phyloP scores from a whole-genome alignment of 2,797 vertebrate genomes.

The Stomatorhinus walkeri region DNA sequence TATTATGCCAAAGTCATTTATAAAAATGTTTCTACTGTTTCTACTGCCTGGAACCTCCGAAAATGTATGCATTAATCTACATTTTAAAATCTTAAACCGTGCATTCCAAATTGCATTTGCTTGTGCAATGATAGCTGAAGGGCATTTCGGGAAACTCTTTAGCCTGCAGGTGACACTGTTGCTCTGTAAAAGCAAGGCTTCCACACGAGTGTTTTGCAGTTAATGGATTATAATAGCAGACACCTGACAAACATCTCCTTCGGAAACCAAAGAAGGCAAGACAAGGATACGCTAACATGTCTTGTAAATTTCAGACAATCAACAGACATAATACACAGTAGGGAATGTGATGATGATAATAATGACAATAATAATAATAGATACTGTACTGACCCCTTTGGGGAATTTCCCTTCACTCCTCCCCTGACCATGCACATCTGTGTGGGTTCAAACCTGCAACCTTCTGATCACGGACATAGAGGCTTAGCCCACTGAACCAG shows the following conservation, averaged over 20 bases:
- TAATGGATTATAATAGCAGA: constrained; percentile 24
- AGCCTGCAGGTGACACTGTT: constrained; percentile 55
- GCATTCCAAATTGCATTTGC: not conserved
- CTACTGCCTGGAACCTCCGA: not conserved
- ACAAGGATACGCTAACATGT: not conserved
- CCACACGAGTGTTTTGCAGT: not conserved
- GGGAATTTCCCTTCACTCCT: not conserved
- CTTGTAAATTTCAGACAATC: not conserved
- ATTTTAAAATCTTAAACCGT: not conserved
- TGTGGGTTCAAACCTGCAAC: not conserved
- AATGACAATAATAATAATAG: not conserved
- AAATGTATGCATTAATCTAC: not conserved
- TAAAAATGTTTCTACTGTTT: not conserved
- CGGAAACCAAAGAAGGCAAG: constrained; percentile 1
- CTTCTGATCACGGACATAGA: not conserved
- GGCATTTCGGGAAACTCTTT: not conserved
- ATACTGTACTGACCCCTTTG: not conserved
- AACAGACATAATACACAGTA: not conserved
- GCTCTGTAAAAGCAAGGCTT: constrained; percentile 29
- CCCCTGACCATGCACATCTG: not conserved
- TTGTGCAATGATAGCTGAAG: not conserved
- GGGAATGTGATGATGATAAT: not conserved
- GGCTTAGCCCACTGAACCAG: not conserved
- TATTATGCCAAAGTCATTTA: not conserved
- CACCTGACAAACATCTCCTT: constrained; percentile 38